Evolutionary conservation across 1,140 invertebrate species (phyloP), one percentile per base, ranked within the genome.

Genomic region (Cherax destructor): DNA sequence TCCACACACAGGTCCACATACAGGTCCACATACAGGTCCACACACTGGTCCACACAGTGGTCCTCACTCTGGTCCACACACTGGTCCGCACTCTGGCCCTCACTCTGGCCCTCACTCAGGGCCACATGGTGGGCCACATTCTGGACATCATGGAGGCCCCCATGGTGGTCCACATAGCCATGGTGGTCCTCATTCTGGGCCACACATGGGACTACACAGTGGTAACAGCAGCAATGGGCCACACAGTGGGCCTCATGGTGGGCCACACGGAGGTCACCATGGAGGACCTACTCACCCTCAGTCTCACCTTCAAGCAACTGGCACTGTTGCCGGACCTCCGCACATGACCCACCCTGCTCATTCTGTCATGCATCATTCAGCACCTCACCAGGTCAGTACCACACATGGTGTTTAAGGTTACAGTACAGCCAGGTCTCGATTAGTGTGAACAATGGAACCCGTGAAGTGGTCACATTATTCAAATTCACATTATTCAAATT

Each of bases 291-390:
- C 69, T 18, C 83, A 78, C 47, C 85, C 77, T 74, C 91, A 84
- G 47, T 50, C 86, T 10, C 91, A 92, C 59, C 72, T 92, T 13
- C 91, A 92, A 74, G 69, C 91, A 50, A 85, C 83, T 59, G 78
- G 84, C 47, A 59, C 80, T 41, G 85, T 86, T 52, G 76, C 81
- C 24, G 89, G 87, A 21, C 90, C 86, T 41, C 91, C 92, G 41
- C 88, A 84, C 61, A 87, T 91, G 86, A 85, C 92, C 74, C 92
- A 93, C 41, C 89, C 88, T 72, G 79, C 91, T 50, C 85, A 91
- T 85, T 79, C 88, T 69, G 85, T 91, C 85, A 86, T 85, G 61
- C 92, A 91, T 59, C 92, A 92, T 79, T 86, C 88, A 0, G 72
- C 69, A 9, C 92, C 88, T 65, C 92, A 90, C 72, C 92, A 92